Conservation (phyloP, 2,113 vertebrate species). For the Aspidoscelis tigris region DNA sequence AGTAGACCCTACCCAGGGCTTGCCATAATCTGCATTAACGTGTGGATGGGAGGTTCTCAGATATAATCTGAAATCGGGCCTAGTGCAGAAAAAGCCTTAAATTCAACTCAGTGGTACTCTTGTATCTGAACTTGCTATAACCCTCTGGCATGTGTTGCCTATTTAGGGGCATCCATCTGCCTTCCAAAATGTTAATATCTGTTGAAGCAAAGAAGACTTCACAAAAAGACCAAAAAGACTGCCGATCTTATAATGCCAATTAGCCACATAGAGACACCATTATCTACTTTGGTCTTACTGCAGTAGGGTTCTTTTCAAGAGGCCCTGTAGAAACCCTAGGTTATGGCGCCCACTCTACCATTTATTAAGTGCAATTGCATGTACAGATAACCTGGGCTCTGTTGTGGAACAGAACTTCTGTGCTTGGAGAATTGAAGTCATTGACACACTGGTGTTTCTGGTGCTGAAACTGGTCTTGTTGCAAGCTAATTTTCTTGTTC, state of each 20-base stretch:
- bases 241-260: neutral
- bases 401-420: neutral
- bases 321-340: neutral
- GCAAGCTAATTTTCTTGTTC: neutral
- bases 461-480: neutral
- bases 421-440: neutral
- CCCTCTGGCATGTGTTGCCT: neutral
- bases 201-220: neutral
- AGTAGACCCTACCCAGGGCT: no score
- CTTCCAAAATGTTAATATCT: neutral
- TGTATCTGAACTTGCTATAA: neutral
- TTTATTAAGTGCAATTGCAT: neutral
- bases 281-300: neutral
- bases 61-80: no score
- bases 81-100: no score
- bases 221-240: neutral
- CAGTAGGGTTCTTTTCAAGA: neutral
- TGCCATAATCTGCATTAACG: no score
- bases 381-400: neutral
- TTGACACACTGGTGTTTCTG: neutral
- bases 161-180: neutral
- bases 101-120: no score
- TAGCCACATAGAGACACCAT: neutral
- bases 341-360: neutral
- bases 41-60: no score